Evolutionary conservation across 2,888 invertebrate genomes (phyloP).

Genomic region (Xestobium rufovillosum): DNA sequence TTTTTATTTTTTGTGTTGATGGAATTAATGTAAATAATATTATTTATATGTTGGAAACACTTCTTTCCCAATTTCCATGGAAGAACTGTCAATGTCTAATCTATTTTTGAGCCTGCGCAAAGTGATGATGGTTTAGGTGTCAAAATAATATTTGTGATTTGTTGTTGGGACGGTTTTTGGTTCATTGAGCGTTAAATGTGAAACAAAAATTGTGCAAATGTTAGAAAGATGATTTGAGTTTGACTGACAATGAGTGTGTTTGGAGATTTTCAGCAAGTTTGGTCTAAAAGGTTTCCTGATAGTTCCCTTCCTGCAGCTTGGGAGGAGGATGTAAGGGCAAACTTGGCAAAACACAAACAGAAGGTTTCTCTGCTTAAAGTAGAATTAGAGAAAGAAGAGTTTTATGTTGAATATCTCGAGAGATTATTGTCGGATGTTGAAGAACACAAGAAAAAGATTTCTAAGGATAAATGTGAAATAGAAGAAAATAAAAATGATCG

Average conservation of each 20-base stretch:
- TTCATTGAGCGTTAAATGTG: conserved; percentile 1
- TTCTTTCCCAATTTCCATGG: no score
- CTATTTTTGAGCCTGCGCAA: no score
- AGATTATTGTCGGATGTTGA: conserved; percentile 78
- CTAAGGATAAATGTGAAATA: conserved; percentile 32
- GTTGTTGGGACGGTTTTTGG: neutral
- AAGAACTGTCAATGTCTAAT: no score
- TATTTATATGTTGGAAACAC: no score
- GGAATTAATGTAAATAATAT: no score
- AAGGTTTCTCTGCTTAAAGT: conserved; percentile 74
- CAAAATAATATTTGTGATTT: conserved; percentile 1
- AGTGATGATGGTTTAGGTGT: no score
- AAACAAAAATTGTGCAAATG: neutral
- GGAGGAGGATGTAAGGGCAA: conserved; percentile 88
- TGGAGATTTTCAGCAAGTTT: conserved; percentile 85
- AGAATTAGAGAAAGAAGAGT: conserved; percentile 83
- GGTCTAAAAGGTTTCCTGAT: conserved; percentile 86
- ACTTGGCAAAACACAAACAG: conserved; percentile 81
- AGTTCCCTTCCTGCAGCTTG: conserved; percentile 85
- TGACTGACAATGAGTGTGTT: conserved; percentile 67
- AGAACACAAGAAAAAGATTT: conserved; percentile 60
- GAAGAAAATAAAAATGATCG: conserved; percentile 23
- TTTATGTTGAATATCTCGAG: conserved; percentile 85
- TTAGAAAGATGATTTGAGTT: conserved; percentile 10
- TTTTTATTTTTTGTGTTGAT: no score